These are phyloP conservation scores for Gobio occitaniae DNA, from an alignment of 2,797 vertebrate species.

Conservation along the genomic window DNA sequence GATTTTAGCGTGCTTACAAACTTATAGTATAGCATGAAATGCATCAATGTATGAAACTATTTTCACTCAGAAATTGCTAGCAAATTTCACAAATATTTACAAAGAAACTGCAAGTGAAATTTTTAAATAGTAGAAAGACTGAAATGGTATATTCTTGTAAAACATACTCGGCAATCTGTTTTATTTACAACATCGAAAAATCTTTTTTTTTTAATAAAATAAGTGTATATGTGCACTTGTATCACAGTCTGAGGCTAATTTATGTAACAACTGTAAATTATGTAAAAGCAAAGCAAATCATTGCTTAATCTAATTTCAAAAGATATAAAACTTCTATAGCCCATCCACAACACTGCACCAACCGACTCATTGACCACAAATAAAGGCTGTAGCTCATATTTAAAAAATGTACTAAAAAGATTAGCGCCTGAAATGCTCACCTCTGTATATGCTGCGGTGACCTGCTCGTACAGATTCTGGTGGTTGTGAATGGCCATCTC, in stretches of 20 bases:
- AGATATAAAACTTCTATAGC: neutral
- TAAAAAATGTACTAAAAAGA: neutral
- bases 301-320: neutral
- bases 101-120: neutral
- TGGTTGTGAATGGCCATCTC: conserved; percentile 88
- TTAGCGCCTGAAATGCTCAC: conserved; percentile 66
- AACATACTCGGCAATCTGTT: neutral
- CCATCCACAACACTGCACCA: neutral
- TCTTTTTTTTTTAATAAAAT: neutral
- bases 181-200: neutral
- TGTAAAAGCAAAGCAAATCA: neutral
- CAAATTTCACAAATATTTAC: neutral
- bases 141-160: neutral
- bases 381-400: neutral
- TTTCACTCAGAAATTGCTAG: neutral
- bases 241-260: neutral
- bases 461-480: conserved; percentile 87
- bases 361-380: neutral
- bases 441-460: conserved; percentile 88
- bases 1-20: too few species aligned
- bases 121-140: neutral
- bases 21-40: neutral
- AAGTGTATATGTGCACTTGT: neutral
- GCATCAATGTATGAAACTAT: neutral
- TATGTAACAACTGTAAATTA: neutral